Conservation (phyloP, 2,797 vertebrate genomes). For the Scarus forsteni region DNA sequence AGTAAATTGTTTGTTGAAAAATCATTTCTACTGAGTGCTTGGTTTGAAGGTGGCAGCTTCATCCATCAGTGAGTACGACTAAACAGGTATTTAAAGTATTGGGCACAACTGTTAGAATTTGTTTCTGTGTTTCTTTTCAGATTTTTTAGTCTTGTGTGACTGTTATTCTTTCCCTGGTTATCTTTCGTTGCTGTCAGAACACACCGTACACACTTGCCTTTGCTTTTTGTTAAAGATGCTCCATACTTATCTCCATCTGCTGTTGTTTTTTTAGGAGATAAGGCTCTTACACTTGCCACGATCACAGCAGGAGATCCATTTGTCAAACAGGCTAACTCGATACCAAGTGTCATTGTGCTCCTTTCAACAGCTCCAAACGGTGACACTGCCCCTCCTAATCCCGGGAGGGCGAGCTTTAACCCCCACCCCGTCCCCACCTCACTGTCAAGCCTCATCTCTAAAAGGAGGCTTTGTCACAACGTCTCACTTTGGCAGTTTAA, state of each 20-base stretch:
- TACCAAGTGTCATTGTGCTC: conserved; percentile 83
- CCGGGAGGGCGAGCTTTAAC: conserved; percentile 75
- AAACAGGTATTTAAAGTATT: conserved; percentile 2
- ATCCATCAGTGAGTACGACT: neutral
- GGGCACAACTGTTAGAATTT: neutral
- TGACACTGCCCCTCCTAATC: conserved; percentile 85
- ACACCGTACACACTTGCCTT: neutral
- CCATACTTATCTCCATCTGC: conserved; percentile 44
- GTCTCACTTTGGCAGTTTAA: conserved; percentile 87
- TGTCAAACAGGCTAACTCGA: conserved; percentile 86
- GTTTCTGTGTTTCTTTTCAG: neutral
- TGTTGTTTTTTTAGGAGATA: conserved; percentile 56
- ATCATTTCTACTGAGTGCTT: conserved; percentile 38
- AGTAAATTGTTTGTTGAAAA: conserved; percentile 49
- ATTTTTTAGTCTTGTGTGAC: neutral
- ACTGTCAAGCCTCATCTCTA: conserved; percentile 82
- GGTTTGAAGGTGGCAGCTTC: conserved; percentile 21
- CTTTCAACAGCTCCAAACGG: conserved; percentile 86
- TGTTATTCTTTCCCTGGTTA: neutral
- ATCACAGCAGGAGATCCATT: conserved; percentile 83
- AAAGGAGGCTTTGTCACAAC: conserved; percentile 82
- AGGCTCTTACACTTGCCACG: conserved; percentile 68
- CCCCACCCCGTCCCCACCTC: conserved; percentile 76
- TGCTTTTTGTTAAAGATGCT: conserved; percentile 14
- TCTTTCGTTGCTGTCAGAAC: neutral